These are phyloP conservation scores for Parambassis ranga DNA, from an alignment of 2,797 vertebrate genomes.

Conservation along the genomic window DNA sequence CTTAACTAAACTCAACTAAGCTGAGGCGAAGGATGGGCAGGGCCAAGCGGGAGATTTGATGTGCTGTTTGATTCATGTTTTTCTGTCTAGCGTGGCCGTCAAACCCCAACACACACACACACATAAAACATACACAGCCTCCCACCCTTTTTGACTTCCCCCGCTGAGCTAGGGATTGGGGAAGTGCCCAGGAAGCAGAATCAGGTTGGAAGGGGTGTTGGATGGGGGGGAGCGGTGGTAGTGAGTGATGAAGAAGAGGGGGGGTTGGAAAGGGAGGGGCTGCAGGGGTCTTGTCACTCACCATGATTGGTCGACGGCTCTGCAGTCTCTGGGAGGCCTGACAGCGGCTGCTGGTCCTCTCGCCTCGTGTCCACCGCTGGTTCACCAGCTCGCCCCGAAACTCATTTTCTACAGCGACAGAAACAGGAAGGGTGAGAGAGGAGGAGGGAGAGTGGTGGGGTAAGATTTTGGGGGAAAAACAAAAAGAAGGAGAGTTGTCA, in stretches of 20 bases:
- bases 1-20: conserved; percentile 51
- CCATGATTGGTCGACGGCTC: conserved; percentile 86
- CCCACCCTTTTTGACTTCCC: conserved; percentile 37
- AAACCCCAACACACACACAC: neutral
- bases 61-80: conserved; percentile 64
- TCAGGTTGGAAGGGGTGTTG: conserved; percentile 32
- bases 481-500: conserved; percentile 10
- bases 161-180: conserved; percentile 60
- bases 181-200: conserved; percentile 75
- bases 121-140: neutral
- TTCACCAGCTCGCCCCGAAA: conserved; percentile 95
- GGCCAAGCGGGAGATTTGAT: conserved; percentile 37
- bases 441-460: neutral
- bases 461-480: neutral
- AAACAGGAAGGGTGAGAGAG: neutral
- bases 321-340: conserved; percentile 85
- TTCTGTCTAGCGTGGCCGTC: conserved; percentile 23
- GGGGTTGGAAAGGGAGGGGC: neutral
- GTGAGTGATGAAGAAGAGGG: neutral
- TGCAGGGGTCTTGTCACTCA: conserved; percentile 74
- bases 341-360: conserved; percentile 90
- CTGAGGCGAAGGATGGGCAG: conserved; percentile 33
- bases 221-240: conserved; percentile 13
- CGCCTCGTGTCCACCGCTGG: conserved; percentile 94
- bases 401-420: conserved; percentile 91